Evolutionary conservation across 2,888 invertebrate species (phyloP).

Genomic region (Tipula lateralis): DNA sequence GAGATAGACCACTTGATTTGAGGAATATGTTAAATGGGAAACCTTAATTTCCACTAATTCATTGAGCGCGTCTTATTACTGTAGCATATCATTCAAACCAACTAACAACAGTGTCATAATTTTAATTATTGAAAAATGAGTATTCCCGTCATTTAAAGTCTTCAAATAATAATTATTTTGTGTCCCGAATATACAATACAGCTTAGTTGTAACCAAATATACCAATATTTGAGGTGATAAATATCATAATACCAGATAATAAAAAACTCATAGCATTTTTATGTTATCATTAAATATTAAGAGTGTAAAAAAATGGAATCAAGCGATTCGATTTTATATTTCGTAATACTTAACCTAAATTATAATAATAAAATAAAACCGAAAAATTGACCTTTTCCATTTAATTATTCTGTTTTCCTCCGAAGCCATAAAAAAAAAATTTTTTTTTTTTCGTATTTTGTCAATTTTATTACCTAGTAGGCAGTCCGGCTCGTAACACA

Average conservation of each 20-base stretch:
- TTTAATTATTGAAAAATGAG: too few species aligned
- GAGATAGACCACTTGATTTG: too few species aligned
- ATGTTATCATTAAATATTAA: slow-evolving; percentile 9
- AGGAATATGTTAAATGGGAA: too few species aligned
- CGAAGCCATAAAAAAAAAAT: background rate
- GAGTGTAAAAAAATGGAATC: background rate
- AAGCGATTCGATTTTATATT: background rate
- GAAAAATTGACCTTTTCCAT: slow-evolving; percentile 7
- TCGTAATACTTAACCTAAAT: background rate
- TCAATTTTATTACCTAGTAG: background rate
- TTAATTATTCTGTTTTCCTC: background rate
- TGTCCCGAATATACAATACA: background rate
- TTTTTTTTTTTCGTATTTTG: background rate
- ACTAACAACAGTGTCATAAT: too few species aligned
- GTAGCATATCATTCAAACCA: too few species aligned
- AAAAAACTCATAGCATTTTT: background rate
- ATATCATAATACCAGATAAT: background rate
- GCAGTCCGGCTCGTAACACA: background rate
- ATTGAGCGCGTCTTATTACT: too few species aligned
- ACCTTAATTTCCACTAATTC: too few species aligned
- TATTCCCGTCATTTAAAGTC: too few species aligned
- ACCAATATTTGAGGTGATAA: background rate
- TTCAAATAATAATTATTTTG: too few species aligned
- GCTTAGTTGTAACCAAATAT: background rate
- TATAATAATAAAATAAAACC: background rate